Base-by-base conservation (phyloP, 2,113 vertebrate genomes). In the Syrrhaptes paradoxus region DNA sequence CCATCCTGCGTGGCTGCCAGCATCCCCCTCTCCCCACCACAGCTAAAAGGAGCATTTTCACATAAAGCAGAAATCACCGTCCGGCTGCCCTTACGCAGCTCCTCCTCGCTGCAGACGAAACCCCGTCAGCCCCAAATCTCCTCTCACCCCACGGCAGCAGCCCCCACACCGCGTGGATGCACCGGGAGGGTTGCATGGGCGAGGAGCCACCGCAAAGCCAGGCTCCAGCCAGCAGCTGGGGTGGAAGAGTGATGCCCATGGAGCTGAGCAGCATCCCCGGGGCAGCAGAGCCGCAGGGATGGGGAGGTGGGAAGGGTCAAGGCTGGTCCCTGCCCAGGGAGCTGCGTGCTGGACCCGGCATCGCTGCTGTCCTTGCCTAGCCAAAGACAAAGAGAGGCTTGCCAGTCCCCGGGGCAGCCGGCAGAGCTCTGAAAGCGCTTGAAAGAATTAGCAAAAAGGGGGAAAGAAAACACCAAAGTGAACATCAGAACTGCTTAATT, bases 401-500 rank as follows among this genome's bases (percentile, higher is more conserved):
- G 55, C 45, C 83, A 72, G 7, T 84, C 93, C 92, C 93, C 4
- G 8, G 87, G 79, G 88, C 6, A 0, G 31, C 66, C 7, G 0
- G 55, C 0, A 0, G 32, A 62, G 79, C 86, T 78, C 92, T 75
- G 80, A 78, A 85, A 87, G 51, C 1, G 2, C 95, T 95, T 96
- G 87, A 90, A 94, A 96, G 92, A 74, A 91, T 74, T 83, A 91
- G 51, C 10, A 74, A 72, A 83, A 92, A 68, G 52, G 62, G 75
- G 51, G 67, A 85, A 72, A 90, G 91, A 73, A 96, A 95, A 93
- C 73, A 95, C 93, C 93, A 95, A 96, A 96, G 90, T 48, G 73
- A 97, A 96, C 89, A 94, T 95, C 96, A 96, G 94, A 93, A 71
- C 36, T 2, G 2, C 41, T 94, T 94, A 93, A 94, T 87, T 93